Percentiles rank a stretch among this genome's conserved stretches.
Evolutionary conservation across 1,140 invertebrate species (phyloP).

Genomic region (Glossosoma conforme): DNA sequence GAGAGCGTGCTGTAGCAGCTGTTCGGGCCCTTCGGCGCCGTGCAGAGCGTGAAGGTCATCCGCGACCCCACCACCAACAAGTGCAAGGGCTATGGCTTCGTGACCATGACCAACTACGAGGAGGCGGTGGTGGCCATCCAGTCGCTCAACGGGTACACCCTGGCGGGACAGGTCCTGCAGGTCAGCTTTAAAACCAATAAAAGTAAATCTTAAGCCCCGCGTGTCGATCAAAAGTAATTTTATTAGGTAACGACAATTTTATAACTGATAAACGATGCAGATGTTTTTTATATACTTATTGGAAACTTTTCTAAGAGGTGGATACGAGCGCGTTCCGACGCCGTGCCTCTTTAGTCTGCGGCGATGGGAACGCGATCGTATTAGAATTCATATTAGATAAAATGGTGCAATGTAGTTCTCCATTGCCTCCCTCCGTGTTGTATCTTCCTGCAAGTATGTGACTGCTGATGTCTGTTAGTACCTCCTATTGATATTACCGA

Average conservation of each 20-base stretch:
- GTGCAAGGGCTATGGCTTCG: conserved; percentile 91
- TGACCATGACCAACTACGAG: conserved; percentile 92
- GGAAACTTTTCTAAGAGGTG: conserved; percentile 26
- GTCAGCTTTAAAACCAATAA: conserved; percentile 85
- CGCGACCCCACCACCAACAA: conserved; percentile 85
- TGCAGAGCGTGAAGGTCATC: conserved; percentile 87
- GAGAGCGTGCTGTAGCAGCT: conserved; percentile 89
- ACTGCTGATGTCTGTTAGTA: conserved; percentile 24
- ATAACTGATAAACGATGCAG: conserved; percentile 25
- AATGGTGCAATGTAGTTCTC: conserved; percentile 29
- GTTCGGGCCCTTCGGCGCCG: conserved; percentile 89
- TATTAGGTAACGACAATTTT: conserved; percentile 25
- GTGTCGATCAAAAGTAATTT: conserved; percentile 22
- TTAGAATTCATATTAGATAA: conserved; percentile 26
- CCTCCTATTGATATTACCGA: too few species aligned
- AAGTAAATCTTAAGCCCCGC: conserved; percentile 60
- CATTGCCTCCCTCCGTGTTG: conserved; percentile 21
- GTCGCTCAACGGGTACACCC: conserved; percentile 82
- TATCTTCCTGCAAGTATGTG: conserved; percentile 26
- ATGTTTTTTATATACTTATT: conserved; percentile 27
- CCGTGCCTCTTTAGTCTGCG: conserved; percentile 19
- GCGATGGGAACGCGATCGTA: conserved; percentile 15
- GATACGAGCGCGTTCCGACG: conserved; percentile 20
- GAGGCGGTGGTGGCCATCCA: conserved; percentile 86
- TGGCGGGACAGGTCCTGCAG: conserved; percentile 83